phyloP scores from a whole-genome alignment of 2,113 vertebrate genomes.

The Rhinichthys klamathensis region DNA sequence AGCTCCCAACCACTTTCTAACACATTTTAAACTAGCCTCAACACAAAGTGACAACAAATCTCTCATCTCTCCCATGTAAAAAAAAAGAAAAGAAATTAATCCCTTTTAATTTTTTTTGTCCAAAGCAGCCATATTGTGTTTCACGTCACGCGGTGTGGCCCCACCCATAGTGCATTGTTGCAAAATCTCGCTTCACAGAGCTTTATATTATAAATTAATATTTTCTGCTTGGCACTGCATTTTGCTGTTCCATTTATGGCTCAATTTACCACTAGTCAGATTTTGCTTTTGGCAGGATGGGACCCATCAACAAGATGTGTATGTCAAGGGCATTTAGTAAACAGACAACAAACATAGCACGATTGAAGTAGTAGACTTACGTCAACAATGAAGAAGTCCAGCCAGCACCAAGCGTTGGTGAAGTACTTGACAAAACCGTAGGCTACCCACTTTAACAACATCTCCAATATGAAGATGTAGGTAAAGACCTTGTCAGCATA shows the following conservation, averaged over 20 bases:
- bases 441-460: slow-evolving; percentile 98
- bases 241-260: background rate
- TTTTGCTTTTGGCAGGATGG: background rate
- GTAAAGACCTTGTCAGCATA: slow-evolving; percentile 97
- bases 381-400: slow-evolving; percentile 99
- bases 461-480: slow-evolving; percentile 99
- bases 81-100: background rate
- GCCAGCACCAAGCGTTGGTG: slow-evolving; percentile 99
- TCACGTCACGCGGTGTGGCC: background rate
- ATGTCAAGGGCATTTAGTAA: slow-evolving; percentile 32
- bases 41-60: no score
- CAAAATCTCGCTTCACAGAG: background rate
- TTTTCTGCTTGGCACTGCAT: background rate
- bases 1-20: no score
- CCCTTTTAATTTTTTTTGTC: background rate
- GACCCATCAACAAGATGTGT: slow-evolving; percentile 44
- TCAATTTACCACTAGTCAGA: background rate
- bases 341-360: slow-evolving; percentile 22
- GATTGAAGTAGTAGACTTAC: slow-evolving; percentile 80
- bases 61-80: no score
- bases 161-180: background rate
- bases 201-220: background rate
- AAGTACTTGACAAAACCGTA: slow-evolving; percentile 99
- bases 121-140: background rate
- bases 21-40: no score